Evolutionary conservation across 1,140 invertebrate species (phyloP).

Genomic region (Mya arenaria): DNA sequence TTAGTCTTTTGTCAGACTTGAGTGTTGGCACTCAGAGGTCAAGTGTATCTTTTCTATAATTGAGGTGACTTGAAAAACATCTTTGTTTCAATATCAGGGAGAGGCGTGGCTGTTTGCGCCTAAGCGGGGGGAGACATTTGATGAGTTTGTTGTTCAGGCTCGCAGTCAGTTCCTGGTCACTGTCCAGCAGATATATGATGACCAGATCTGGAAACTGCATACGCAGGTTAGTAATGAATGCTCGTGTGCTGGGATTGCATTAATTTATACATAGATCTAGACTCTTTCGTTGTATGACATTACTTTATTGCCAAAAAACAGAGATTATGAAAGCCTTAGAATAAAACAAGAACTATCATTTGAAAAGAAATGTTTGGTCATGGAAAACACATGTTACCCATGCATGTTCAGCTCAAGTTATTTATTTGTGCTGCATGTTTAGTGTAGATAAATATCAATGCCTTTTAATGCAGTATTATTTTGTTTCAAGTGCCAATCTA

Average conservation of each 20-base stretch:
- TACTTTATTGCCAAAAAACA: neutral
- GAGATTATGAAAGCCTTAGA: neutral
- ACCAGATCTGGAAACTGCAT: conserved; percentile 69
- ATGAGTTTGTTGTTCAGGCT: conserved; percentile 84
- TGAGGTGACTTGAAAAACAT: too few relatives aligned
- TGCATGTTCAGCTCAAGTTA: neutral
- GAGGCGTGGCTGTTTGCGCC: conserved; percentile 90
- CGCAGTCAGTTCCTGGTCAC: conserved; percentile 60
- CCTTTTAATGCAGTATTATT: too few relatives aligned
- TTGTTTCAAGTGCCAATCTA: too few relatives aligned
- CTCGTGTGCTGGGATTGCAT: neutral
- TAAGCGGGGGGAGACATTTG: conserved; percentile 87
- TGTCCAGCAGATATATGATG: conserved; percentile 69
- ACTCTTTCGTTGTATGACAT: neutral
- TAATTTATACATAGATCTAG: neutral
- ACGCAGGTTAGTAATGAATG: conserved; percentile 61
- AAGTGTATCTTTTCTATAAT: too few relatives aligned
- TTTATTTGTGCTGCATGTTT: too few relatives aligned
- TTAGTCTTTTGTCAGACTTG: too few relatives aligned
- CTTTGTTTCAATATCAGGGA: conserved; percentile 80
- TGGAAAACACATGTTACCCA: neutral
- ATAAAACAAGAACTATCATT: neutral
- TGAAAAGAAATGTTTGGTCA: neutral
- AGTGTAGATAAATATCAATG: too few relatives aligned
- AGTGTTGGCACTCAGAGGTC: too few relatives aligned